Conservation (phyloP, 2,888 invertebrate genomes). For the Caenorhabditis afra region DNA sequence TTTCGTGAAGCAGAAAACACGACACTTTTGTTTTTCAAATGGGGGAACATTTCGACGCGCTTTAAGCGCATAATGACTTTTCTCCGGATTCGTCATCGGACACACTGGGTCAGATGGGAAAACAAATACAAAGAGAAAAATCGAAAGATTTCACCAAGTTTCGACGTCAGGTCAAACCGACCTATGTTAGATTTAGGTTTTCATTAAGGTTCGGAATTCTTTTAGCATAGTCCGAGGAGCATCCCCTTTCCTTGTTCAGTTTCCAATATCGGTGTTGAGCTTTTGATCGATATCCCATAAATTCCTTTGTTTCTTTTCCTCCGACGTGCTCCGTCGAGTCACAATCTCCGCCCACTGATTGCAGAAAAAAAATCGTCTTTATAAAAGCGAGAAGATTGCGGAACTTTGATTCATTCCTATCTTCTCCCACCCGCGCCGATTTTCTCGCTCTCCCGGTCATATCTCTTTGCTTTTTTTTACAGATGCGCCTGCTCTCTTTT, state of each 20-base stretch:
- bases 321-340: neutral
- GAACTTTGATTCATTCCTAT: neutral
- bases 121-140: conserved; percentile 10
- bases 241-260: neutral
- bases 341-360: conserved; percentile 32
- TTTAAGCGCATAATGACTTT: conserved; percentile 52
- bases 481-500: conserved; percentile 49
- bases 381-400: conserved; percentile 32
- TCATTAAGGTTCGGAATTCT: no score
- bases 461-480: conserved; percentile 23
- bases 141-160: neutral
- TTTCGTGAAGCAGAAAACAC: conserved; percentile 2
- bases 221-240: neutral
- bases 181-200: no score
- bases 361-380: conserved; percentile 16
- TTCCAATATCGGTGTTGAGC: conserved; percentile 2
- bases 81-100: conserved; percentile 20
- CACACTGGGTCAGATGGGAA: conserved; percentile 25
- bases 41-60: conserved; percentile 32
- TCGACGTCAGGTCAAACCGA: neutral
- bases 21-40: conserved; percentile 24
- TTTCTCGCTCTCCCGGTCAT: neutral
- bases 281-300: conserved; percentile 27
- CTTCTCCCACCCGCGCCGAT: no score
- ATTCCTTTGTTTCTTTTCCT: neutral